Conservation (phyloP, 2,797 vertebrate genomes). For the Anguilla marmorata region DNA sequence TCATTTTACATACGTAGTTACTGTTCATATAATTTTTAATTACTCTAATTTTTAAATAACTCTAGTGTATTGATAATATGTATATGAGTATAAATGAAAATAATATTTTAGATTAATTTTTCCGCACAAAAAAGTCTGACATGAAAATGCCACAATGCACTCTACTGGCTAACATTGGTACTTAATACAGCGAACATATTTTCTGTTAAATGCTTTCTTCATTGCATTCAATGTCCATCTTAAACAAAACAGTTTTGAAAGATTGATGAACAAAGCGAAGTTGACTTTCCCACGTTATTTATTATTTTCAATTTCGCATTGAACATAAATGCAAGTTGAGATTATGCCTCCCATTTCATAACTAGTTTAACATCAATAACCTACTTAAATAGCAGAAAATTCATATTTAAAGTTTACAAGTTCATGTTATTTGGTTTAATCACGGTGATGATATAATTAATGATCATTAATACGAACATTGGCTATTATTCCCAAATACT, state of each 20-base stretch:
- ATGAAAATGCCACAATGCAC: not conserved
- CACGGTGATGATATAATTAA: too few species aligned
- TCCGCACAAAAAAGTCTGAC: not conserved
- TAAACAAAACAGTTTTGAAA: not conserved
- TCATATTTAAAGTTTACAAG: too few species aligned
- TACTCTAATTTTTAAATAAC: not conserved
- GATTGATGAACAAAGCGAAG: not conserved
- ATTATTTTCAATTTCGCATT: not conserved
- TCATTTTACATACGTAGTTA: not conserved
- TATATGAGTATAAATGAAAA: not conserved
- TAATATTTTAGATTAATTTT: not conserved
- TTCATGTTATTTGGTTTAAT: too few species aligned
- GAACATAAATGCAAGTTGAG: not conserved
- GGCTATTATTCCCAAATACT: too few species aligned
- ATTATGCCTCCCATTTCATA: not conserved
- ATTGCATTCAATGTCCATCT: not conserved
- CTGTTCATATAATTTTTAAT: not conserved
- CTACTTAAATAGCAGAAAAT: too few species aligned
- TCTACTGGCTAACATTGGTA: not conserved
- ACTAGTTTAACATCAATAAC: not conserved
- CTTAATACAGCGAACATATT: not conserved
- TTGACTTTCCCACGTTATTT: too few species aligned
- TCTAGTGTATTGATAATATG: not conserved
- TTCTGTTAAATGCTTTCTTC: not conserved
- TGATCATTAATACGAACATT: too few species aligned